phyloP scores from a whole-genome alignment of 1,140 invertebrate species.

The Tribolium castaneum region DNA sequence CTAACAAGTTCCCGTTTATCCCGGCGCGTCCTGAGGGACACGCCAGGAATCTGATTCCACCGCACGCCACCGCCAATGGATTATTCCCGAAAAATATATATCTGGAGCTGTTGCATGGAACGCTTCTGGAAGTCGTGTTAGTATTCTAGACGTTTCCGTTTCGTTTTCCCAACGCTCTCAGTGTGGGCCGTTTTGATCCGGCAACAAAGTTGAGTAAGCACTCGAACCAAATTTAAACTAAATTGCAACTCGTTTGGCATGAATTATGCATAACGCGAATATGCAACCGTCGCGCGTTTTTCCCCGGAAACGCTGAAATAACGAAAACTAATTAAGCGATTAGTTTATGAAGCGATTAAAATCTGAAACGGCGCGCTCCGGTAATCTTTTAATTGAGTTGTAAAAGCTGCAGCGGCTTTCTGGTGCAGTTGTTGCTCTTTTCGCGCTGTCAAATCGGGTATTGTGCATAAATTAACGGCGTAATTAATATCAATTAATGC shows the following conservation, averaged over 20 bases:
- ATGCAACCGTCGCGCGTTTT: neutral
- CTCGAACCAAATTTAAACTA: conserved; percentile 34
- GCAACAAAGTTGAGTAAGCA: conserved; percentile 38
- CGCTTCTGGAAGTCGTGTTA: neutral
- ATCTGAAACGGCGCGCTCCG: conserved; percentile 3
- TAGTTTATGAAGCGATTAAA: conserved; percentile 5
- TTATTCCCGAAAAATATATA: conserved; percentile 31
- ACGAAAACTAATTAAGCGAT: conserved; percentile 23
- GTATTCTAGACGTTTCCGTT: conserved; percentile 27
- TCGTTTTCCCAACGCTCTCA: conserved; percentile 24
- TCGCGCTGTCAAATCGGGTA: neutral
- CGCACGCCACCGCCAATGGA: conserved; percentile 18
- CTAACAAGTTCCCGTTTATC: conserved; percentile 27
- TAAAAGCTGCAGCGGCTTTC: conserved; percentile 2
- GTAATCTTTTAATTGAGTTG: conserved; percentile 18
- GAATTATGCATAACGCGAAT: conserved; percentile 36
- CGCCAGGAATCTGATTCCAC: conserved; percentile 5
- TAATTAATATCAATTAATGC: conserved; percentile 30
- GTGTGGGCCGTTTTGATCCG: conserved; percentile 25
- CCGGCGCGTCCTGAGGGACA: neutral
- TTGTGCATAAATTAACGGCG: conserved; percentile 23
- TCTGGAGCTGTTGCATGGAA: neutral
- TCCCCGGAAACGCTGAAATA: neutral
- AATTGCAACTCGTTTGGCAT: conserved; percentile 35
- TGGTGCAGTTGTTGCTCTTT: conserved; percentile 10